These are phyloP conservation scores for Erebia ligea DNA, from an alignment of 2,888 invertebrate genomes.

Conservation along the genomic window DNA sequence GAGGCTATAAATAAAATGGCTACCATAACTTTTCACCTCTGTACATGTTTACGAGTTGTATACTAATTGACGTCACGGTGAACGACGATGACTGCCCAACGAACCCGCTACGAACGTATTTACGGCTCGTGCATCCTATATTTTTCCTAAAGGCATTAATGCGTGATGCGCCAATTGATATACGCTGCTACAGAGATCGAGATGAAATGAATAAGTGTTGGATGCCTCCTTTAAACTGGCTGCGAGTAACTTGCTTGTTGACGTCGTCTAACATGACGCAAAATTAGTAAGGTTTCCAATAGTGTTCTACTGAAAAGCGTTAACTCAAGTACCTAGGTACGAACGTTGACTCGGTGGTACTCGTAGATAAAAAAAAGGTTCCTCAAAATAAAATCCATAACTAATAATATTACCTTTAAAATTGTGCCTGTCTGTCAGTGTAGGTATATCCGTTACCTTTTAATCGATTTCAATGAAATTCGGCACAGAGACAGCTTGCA, in stretches of 20 bases:
- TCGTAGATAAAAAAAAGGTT: no score
- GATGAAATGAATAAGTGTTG: conserved; percentile 39
- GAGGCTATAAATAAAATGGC: conserved; percentile 30
- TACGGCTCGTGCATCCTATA: conserved; percentile 65
- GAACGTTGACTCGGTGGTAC: no score
- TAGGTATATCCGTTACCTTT: no score
- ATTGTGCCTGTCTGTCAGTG: no score
- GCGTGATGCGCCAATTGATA: conserved; percentile 71
- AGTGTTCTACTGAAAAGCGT: no score
- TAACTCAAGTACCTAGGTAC: no score
- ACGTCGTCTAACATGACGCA: background rate
- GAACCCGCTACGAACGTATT: conserved; percentile 55
- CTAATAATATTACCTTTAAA: no score
- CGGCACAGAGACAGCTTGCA: no score
- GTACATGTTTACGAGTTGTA: conserved; percentile 50
- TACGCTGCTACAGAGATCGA: conserved; percentile 50
- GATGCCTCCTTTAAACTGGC: conserved; percentile 23
- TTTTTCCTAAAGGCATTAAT: conserved; percentile 71
- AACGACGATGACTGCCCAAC: conserved; percentile 48
- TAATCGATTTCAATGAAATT: no score
- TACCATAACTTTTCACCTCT: conserved; percentile 43
- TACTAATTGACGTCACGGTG: conserved; percentile 65
- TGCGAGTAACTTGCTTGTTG: background rate
- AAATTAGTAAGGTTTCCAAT: no score
- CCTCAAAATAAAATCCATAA: no score